Evolutionary conservation across 2,113 vertebrate genomes (phyloP), one percentile per base, ranked within the genome.

Genomic region (Corythornis cristatus): DNA sequence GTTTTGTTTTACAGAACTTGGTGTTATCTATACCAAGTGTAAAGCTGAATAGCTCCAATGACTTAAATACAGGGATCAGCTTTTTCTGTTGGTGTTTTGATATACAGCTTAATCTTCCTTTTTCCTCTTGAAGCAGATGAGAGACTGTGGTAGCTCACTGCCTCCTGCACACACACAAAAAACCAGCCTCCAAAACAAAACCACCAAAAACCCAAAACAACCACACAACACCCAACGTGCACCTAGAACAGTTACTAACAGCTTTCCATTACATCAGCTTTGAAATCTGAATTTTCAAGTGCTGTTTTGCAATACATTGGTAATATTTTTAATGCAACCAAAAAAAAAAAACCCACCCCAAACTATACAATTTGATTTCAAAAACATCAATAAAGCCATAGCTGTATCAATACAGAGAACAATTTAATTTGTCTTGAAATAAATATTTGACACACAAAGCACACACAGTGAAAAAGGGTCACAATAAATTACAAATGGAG

Each of bases 351-450:
- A 68, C 28, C 56, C 37, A 37, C 37, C 91, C 40, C 8, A 62
- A 26, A 40, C 84, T 74, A 72, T 21, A 42, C 53, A 58, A 96
- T 97, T 96, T 80, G 51, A 97, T 97, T 97, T 97, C 96, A 95
- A 96, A 86, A 88, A 94, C 93, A 95, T 96, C 96, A 97, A 96
- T 95, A 97, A 96, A 97, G 94, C 83, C 95, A 94, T 84, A 92
- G 86, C n/a, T 93, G 75, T 93, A 96, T 97, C 97, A 96, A 96
- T 96, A 96, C 57, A 96, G 95, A 97, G 89, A 95, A 92, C 85
- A 90, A 98, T 97, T 98, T 97, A 97, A 98, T 98, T 97, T 97
- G 91, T 94, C 96, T 96, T 86, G 62, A 98, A 98, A 98, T 98
- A 98, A 98, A 97, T 98, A 98, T 90, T 96, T 97, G 93, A 96